phyloP scores from a whole-genome alignment of 2,797 vertebrate species.

The Sebastolobus alascanus region DNA sequence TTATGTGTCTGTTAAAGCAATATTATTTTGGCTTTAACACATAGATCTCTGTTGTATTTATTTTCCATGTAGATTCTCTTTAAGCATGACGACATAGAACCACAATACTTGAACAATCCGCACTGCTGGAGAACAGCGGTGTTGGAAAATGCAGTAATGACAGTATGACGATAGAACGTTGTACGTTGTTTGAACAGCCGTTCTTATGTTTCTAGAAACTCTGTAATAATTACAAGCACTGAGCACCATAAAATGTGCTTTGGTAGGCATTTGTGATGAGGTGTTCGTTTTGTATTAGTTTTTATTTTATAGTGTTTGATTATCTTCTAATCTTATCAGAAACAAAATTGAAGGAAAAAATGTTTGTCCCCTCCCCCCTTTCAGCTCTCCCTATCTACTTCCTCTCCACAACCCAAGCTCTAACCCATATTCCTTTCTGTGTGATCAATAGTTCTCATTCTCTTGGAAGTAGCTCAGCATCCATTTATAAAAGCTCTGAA shows the following conservation, averaged over 20 bases:
- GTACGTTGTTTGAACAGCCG: background rate
- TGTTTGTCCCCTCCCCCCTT: background rate
- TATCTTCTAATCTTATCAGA: background rate
- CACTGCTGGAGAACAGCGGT: too few relatives aligned
- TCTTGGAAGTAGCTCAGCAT: constrained; percentile 38
- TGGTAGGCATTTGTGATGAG: background rate
- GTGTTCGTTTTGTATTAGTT: background rate
- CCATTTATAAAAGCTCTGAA: constrained; percentile 25
- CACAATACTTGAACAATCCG: too few relatives aligned
- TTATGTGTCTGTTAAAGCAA: background rate
- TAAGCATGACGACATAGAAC: background rate
- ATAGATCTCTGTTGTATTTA: background rate
- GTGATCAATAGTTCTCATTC: constrained; percentile 46
- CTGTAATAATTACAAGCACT: background rate
- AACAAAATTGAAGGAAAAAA: too few relatives aligned
- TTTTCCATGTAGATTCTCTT: background rate
- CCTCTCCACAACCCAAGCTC: constrained; percentile 22
- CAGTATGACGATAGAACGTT: background rate
- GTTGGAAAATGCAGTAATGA: too few relatives aligned
- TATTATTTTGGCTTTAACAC: background rate
- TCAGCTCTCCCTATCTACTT: constrained; percentile 8
- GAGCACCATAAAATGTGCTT: background rate
- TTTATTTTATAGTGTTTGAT: background rate
- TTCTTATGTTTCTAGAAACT: background rate
- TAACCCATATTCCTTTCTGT: constrained; percentile 34